Base-by-base conservation (phyloP, 2,888 invertebrate genomes). In the Hoplodrina blanda region DNA sequence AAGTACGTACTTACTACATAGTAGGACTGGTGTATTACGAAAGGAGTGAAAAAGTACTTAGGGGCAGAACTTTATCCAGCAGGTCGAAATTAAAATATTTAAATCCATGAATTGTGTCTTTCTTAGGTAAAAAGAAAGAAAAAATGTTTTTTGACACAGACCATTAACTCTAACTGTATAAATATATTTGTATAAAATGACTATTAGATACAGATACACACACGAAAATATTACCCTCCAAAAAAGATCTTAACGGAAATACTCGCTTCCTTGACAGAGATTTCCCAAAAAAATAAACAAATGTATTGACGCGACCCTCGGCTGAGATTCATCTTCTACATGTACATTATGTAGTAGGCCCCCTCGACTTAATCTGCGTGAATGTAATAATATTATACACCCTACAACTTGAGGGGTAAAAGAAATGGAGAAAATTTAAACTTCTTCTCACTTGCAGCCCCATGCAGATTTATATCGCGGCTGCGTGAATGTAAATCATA, bases 351-450 rank as follows among this genome's bases (percentile, higher is more conserved):
- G 73, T 73, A 77, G 63, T 54, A 53, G 67, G 17, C 55, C 79
- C 78, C 78, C 70, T 79, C 78, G 75, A 78, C 67, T 78, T 79
- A 79, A 78, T 78, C 79, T 75, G 64, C 67, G 78, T 65, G 70
- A 78, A 78, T 75, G 79, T 75, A 79, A 75, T 65, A 79, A 78
- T 79, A 75, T 75, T 70, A 79, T 78, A 78, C 78, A 78, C 78
- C 79, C 79, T 79, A 75, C 75, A 61, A 75, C 67, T 62, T 70
- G 66, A 67, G 70, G 75, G 78, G 75, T 49, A 70, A 67, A 62
- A 52, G 52, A 25, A 54, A 62, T 62, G 55, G 56, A 49, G 55
- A 65, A 67, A 79, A 61, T 66, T 78, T 61, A n/a, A 78, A 78
- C 61, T 70, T 78, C 66, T 79, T 69, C 67, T 52, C 73, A 78